Evolutionary conservation across 2,888 invertebrate genomes (phyloP).

Genomic region (Andrena minutula): DNA sequence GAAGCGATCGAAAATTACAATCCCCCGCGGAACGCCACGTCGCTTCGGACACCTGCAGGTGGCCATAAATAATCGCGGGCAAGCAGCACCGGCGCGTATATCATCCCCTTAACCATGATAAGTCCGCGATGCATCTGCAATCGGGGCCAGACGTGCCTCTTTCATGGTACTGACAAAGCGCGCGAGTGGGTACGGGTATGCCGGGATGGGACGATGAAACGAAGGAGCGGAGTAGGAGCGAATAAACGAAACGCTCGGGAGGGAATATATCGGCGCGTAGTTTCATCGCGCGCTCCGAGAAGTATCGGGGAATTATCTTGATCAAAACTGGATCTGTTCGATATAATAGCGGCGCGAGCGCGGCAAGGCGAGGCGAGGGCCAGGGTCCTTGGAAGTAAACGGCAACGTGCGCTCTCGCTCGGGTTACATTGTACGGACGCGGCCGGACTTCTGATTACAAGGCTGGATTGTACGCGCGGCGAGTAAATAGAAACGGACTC

Average conservation of each 20-base stretch:
- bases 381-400: constrained; percentile 22
- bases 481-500: constrained; percentile 35
- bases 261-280: not conserved
- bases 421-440: constrained; percentile 50
- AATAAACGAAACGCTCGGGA: not conserved
- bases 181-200: not conserved
- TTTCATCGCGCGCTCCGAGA: not conserved
- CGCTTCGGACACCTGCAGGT: constrained; percentile 38
- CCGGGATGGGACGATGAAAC: not conserved
- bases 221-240: not conserved
- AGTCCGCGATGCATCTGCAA: constrained; percentile 34
- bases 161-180: constrained; percentile 12
- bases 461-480: constrained; percentile 17
- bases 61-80: constrained; percentile 41
- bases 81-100: constrained; percentile 25
- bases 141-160: constrained; percentile 11
- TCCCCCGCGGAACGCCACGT: not conserved
- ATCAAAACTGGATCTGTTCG: constrained; percentile 47
- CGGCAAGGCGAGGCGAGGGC: constrained; percentile 8
- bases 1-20: constrained; percentile 1
- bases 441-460: constrained; percentile 39
- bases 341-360: constrained; percentile 29
- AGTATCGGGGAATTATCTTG: constrained; percentile 37
- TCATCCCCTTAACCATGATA: constrained; percentile 39
- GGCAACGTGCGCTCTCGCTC: not conserved